Conservation (phyloP, 2,113 vertebrate genomes). For the Mastomys coucha region DNA sequence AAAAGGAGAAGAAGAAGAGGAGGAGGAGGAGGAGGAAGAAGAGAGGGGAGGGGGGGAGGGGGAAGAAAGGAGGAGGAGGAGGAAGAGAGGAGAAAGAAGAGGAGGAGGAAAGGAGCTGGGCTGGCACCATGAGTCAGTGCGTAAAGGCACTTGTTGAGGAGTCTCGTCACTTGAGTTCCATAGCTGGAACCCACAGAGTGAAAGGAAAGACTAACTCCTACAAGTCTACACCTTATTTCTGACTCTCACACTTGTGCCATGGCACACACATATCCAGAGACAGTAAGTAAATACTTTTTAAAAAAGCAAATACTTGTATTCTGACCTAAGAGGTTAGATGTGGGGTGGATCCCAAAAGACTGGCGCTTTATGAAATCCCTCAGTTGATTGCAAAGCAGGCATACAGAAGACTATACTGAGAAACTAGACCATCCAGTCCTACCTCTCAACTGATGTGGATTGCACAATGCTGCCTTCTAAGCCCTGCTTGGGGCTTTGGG, state of each 20-base stretch:
- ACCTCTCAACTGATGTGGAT: background rate
- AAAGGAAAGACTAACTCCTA: too few species aligned
- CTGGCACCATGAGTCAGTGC: too few species aligned
- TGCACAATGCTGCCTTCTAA: background rate
- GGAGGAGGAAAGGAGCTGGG: fast-evolving
- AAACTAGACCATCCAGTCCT: background rate
- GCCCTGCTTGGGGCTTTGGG: background rate
- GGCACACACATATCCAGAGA: background rate
- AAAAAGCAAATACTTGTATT: background rate
- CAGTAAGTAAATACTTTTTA: background rate
- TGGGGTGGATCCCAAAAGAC: background rate
- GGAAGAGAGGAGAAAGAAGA: background rate
- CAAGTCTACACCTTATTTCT: background rate
- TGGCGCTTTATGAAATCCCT: conserved; percentile 11
- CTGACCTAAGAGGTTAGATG: background rate
- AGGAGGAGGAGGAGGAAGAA: too few species aligned
- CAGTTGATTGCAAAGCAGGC: background rate
- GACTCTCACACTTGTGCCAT: background rate
- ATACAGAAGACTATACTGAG: background rate
- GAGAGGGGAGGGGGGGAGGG: too few species aligned
- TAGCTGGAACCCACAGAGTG: background rate
- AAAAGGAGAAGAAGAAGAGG: too few species aligned
- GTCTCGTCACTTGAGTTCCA: background rate
- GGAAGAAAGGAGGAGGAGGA: too few species aligned
- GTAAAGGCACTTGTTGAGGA: background rate